Evolutionary conservation across 2,888 invertebrate genomes (phyloP).

Genomic region (Platypus cylindrus): DNA sequence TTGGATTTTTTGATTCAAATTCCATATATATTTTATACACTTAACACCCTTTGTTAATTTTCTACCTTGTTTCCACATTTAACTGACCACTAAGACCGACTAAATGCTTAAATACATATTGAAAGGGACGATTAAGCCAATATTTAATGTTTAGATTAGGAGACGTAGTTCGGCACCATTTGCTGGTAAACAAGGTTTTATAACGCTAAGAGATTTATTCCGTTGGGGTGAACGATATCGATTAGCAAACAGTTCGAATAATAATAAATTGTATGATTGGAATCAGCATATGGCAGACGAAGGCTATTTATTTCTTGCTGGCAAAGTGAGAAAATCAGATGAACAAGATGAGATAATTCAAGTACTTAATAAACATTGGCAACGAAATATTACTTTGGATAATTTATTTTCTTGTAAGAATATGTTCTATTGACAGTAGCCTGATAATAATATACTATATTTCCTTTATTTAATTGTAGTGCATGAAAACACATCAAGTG

Average conservation of each 20-base stretch:
- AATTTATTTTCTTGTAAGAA: conserved; percentile 53
- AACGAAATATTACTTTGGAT: conserved; percentile 55
- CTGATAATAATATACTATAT: not conserved
- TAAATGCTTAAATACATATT: no score
- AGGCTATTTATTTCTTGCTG: conserved; percentile 87
- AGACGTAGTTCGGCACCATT: conserved; percentile 79
- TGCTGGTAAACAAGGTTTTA: conserved; percentile 84
- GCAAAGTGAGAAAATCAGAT: conserved; percentile 73
- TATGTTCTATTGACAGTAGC: not conserved
- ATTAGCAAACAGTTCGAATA: conserved; percentile 50
- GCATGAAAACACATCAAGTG: conserved; percentile 55
- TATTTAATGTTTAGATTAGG: no score
- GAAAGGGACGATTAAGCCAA: no score
- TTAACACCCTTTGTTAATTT: no score
- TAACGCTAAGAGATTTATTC: conserved; percentile 89
- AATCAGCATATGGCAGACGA: conserved; percentile 94
- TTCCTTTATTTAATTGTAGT: conserved; percentile 28
- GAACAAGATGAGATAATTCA: conserved; percentile 73
- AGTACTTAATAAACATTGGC: conserved; percentile 67
- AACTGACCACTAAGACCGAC: no score
- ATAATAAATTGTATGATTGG: conserved; percentile 75
- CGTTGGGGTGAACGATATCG: conserved; percentile 94
- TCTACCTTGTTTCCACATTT: no score
- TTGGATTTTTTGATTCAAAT: no score
- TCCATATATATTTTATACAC: no score